These are phyloP conservation scores for Cepaea hortensis DNA, from an alignment of 2,888 invertebrate genomes.

Conservation along the genomic window DNA sequence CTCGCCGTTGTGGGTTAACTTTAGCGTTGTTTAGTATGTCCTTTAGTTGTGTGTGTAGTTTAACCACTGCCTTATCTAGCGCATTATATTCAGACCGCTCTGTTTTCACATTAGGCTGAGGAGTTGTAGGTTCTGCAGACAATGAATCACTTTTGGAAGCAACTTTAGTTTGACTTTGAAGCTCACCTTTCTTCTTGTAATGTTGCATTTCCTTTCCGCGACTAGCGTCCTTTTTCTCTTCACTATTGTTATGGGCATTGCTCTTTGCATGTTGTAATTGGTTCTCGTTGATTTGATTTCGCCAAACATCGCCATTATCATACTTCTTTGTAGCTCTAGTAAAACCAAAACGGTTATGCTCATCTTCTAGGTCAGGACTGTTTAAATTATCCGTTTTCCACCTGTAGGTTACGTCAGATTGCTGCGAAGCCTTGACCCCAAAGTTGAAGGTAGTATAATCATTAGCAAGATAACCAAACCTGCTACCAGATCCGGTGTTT, in stretches of 20 bases:
- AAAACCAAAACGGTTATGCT: conserved; percentile 13
- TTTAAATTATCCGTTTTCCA: conserved; percentile 12
- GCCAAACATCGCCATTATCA: background rate
- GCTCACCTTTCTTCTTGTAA: background rate
- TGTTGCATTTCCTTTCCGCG: background rate
- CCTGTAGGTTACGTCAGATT: conserved; percentile 7
- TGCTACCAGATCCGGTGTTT: background rate
- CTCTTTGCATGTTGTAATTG: background rate
- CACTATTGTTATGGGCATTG: background rate
- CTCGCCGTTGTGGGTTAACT: background rate
- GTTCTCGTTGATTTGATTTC: too few species aligned
- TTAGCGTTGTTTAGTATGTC: background rate
- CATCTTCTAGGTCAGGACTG: background rate
- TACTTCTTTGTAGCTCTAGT: background rate
- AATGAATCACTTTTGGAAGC: background rate
- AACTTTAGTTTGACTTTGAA: background rate
- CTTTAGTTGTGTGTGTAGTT: background rate
- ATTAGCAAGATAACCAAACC: conserved; percentile 18
- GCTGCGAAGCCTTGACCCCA: background rate
- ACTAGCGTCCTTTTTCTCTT: background rate
- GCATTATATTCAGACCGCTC: background rate
- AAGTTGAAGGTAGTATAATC: background rate
- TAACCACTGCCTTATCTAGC: background rate
- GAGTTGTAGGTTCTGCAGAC: background rate
- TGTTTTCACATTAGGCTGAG: background rate